These are phyloP conservation scores for Cistogaster globosa DNA, from an alignment of 2,888 invertebrate species.

Conservation along the genomic window DNA sequence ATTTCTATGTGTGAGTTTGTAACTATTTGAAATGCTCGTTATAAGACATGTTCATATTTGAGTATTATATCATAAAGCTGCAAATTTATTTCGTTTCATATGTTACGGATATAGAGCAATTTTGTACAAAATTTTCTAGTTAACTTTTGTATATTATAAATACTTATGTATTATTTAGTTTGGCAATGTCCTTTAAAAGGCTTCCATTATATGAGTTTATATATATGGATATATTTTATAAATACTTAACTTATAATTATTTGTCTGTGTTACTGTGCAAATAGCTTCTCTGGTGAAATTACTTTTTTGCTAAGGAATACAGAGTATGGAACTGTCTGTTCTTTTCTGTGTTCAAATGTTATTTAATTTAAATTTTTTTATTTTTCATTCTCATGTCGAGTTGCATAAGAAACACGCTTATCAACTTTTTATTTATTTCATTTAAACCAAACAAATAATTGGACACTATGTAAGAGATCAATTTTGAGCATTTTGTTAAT, in stretches of 20 bases:
- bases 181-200: conserved; percentile 1
- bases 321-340: not conserved
- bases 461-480: no score
- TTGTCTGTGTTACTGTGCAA: not conserved
- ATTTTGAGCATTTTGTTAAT: no score
- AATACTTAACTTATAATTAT: not conserved
- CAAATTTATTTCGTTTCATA: conserved; percentile 62
- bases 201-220: not conserved
- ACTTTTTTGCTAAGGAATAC: not conserved
- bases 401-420: no score
- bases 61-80: conserved; percentile 61
- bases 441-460: no score
- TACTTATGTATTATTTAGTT: not conserved
- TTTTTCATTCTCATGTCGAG: no score
- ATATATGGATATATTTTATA: not conserved
- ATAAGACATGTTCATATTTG: conserved; percentile 48
- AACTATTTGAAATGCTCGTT: conserved; percentile 8
- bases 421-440: no score
- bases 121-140: conserved; percentile 18
- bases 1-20: not conserved
- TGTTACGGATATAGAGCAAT: conserved; percentile 30
- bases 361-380: not conserved
- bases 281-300: not conserved
- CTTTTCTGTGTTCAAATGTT: not conserved
- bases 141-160: conserved; percentile 2